These are phyloP conservation scores for Pristiophorus japonicus DNA, from an alignment of 2,113 vertebrate genomes.

Conservation along the genomic window DNA sequence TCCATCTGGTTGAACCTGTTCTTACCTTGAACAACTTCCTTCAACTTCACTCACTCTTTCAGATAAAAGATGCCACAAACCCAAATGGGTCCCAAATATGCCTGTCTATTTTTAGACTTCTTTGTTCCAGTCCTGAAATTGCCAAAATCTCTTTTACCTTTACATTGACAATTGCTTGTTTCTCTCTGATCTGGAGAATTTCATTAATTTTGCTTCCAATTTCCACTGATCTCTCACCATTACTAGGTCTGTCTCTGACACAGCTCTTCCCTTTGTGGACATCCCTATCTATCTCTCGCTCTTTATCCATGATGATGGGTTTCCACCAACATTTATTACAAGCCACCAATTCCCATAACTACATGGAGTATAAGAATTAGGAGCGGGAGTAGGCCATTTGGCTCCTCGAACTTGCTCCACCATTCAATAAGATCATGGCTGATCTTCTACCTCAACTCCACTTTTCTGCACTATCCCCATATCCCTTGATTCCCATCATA, in stretches of 20 bases:
- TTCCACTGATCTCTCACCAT: neutral
- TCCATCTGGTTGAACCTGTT: neutral
- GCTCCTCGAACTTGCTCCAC: too few species aligned
- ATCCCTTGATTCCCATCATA: too few species aligned
- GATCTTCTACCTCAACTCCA: too few species aligned
- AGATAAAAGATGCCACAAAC: neutral
- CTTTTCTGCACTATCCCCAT: too few species aligned
- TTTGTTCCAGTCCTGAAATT: neutral
- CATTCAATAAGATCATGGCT: too few species aligned
- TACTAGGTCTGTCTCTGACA: neutral
- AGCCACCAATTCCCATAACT: neutral
- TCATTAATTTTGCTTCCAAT: too few species aligned
- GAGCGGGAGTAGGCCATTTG: too few species aligned
- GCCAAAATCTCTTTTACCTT: neutral
- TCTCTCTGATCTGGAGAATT: neutral
- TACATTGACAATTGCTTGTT: neutral
- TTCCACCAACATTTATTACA: too few species aligned
- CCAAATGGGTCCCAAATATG: neutral
- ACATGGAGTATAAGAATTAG: too few species aligned
- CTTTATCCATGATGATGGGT: too few species aligned
- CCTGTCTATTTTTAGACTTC: neutral
- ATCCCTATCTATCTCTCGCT: too few species aligned
- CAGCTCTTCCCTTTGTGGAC: too few species aligned
- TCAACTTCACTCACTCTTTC: neutral
- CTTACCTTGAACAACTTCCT: neutral